These are phyloP conservation scores for Drosophila truncata DNA, from an alignment of 1,140 invertebrate species.

Conservation along the genomic window DNA sequence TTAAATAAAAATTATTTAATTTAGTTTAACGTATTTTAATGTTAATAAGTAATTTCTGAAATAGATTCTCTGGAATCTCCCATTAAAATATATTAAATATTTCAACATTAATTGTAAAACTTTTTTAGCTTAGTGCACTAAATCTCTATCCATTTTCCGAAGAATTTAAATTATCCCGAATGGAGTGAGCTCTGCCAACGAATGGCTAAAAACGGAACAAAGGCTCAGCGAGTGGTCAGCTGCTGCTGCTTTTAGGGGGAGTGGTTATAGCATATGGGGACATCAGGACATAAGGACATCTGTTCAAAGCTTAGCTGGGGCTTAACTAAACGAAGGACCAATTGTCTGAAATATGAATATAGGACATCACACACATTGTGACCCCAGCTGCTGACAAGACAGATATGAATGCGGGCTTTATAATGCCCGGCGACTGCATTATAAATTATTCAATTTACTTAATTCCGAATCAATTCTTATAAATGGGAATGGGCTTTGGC, in stretches of 20 bases:
- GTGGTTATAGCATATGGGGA: neutral
- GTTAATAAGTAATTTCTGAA: neutral
- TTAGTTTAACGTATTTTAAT: neutral
- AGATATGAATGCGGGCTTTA: constrained; percentile 47
- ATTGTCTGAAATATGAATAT: constrained; percentile 36
- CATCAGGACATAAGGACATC: constrained; percentile 25
- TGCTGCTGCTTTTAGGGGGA: neutral
- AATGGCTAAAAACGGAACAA: constrained; percentile 13
- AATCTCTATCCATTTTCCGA: neutral
- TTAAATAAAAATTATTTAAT: neutral
- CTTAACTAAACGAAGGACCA: constrained; percentile 33
- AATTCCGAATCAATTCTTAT: constrained; percentile 77
- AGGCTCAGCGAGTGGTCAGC: constrained; percentile 29
- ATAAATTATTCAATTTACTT: constrained; percentile 82
- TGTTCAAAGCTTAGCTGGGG: constrained; percentile 39
- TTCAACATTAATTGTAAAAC: neutral
- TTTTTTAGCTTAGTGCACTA: neutral
- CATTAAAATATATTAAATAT: neutral
- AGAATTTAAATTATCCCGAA: constrained; percentile 7
- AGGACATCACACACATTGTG: constrained; percentile 1
- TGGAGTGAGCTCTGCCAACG: neutral
- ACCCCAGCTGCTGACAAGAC: constrained; percentile 45
- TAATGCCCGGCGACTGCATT: constrained; percentile 59
- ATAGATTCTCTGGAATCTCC: neutral
- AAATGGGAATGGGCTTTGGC: constrained; percentile 54